phyloP scores from a whole-genome alignment of 1,140 invertebrate species.

The Eurosta solidaginis region DNA sequence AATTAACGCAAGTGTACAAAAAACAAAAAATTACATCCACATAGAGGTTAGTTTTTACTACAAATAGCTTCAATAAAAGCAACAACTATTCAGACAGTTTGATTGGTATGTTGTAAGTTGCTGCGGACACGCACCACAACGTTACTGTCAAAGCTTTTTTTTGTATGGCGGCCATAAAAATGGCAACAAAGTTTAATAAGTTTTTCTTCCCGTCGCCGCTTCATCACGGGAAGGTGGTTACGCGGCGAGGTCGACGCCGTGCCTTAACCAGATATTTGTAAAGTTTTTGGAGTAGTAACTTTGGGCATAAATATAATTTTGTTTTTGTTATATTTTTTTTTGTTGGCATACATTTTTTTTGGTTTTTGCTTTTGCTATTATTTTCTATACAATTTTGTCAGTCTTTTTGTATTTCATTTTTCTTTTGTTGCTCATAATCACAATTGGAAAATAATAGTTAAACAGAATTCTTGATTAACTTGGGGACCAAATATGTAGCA shows the following conservation, averaged over 20 bases:
- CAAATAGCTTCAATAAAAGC: neutral
- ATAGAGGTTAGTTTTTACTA: neutral
- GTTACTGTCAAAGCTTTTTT: constrained; percentile 1
- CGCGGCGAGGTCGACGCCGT: neutral
- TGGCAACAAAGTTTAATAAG: constrained; percentile 20
- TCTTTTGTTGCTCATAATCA: constrained; percentile 2
- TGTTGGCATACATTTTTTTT: neutral
- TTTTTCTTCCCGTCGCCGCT: neutral
- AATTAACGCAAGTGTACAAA: too few relatives aligned
- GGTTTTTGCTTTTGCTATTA: neutral
- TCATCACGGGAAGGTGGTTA: neutral
- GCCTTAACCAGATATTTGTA: neutral
- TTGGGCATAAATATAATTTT: neutral
- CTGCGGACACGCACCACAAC: neutral
- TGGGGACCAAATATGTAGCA: neutral
- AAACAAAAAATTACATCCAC: too few relatives aligned
- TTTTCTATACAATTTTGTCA: neutral
- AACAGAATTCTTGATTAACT: constrained; percentile 22
- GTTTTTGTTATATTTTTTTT: neutral
- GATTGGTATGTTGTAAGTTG: neutral
- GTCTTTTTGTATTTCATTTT: neutral
- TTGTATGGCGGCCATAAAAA: constrained; percentile 3
- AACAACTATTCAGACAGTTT: neutral
- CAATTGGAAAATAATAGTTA: constrained; percentile 28
- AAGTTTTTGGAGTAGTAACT: neutral